A percentile compares a stretch with the other conserved stretches of the same genome.
Evolutionary conservation across 2,797 vertebrate genomes (phyloP).

Genomic region (Gymnothorax javanicus): DNA sequence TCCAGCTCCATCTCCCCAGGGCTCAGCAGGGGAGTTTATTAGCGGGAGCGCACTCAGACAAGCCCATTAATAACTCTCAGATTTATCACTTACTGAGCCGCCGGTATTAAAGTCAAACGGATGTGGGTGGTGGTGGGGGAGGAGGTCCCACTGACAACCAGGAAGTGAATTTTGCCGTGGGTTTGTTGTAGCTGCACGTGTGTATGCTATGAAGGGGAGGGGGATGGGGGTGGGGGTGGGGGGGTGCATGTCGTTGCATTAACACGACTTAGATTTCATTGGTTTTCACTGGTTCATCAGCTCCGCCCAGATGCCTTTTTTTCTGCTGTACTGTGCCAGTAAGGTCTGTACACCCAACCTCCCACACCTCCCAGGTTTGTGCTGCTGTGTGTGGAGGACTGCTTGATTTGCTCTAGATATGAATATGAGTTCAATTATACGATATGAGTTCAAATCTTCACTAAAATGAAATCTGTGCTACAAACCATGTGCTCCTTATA

Average conservation of each 20-base stretch:
- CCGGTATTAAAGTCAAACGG: constrained; percentile 41
- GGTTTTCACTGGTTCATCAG: too few species aligned
- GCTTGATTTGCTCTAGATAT: background rate
- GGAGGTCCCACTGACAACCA: constrained; percentile 10
- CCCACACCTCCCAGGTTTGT: background rate
- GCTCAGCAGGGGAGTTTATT: constrained; percentile 57
- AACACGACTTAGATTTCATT: too few species aligned
- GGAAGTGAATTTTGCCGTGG: background rate
- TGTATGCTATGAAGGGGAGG: background rate
- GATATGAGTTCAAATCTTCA: background rate
- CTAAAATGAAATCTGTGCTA: background rate
- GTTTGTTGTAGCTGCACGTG: background rate
- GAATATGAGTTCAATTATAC: background rate
- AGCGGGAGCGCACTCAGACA: constrained; percentile 50
- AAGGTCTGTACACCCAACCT: background rate
- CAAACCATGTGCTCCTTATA: background rate
- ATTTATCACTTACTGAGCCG: constrained; percentile 50
- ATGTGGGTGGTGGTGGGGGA: background rate
- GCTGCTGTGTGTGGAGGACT: background rate
- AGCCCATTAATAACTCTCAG: constrained; percentile 52
- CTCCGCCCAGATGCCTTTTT: too few species aligned
- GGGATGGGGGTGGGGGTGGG: background rate
- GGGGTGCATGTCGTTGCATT: background rate
- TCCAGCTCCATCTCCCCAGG: background rate
- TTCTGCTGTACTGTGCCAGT: too few species aligned